A percentile compares a stretch with the other conserved stretches of the same genome.
Evolutionary conservation across 2,113 vertebrate genomes (phyloP).

Genomic region (Arenaria interpres): DNA sequence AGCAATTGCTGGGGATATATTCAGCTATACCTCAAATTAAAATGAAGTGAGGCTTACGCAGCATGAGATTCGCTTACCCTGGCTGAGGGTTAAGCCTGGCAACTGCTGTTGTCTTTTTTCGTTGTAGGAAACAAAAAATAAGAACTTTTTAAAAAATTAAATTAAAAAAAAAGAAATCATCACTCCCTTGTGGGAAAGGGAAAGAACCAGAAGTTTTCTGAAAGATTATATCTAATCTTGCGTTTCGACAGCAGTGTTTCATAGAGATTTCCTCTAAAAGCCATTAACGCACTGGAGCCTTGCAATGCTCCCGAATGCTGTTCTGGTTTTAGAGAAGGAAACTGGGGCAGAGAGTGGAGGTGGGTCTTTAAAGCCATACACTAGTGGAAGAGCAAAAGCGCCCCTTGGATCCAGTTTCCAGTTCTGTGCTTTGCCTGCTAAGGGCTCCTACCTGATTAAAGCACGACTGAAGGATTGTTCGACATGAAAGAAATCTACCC

Average conservation of each 20-base stretch:
- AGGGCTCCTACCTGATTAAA: neutral
- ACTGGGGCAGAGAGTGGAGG: neutral
- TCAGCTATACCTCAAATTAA: neutral
- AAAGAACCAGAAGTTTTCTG: neutral
- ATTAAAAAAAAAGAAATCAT: neutral
- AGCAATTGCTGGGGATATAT: neutral
- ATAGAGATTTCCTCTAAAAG: neutral
- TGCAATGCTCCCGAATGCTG: neutral
- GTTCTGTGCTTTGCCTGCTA: neutral
- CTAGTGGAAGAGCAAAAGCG: neutral
- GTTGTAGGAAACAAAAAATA: neutral
- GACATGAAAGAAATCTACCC: neutral
- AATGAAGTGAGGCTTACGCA: neutral
- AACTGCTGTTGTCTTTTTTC: neutral
- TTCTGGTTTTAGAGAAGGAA: neutral
- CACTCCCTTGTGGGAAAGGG: neutral
- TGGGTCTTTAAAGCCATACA: neutral
- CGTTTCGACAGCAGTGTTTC: neutral
- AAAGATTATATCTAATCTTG: neutral
- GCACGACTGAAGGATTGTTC: neutral
- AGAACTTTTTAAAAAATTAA: neutral
- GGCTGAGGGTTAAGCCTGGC: neutral
- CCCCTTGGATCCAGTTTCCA: neutral
- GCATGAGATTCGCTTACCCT: neutral
- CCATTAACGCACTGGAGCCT: neutral